Conservation (phyloP, 2,888 invertebrate species). For the Brachyptera putata region DNA sequence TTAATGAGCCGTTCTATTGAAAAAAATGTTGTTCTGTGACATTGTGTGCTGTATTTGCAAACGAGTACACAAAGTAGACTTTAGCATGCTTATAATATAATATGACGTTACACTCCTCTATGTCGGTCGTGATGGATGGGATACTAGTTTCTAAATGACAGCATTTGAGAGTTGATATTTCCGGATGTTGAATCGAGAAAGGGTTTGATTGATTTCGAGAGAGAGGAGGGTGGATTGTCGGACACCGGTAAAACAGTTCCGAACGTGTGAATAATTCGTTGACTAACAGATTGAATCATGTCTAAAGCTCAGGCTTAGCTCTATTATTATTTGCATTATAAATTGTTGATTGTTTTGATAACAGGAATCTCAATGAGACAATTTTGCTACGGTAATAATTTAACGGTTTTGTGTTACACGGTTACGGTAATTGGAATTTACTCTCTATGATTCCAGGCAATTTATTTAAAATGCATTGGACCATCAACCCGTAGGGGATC, state of each 20-base stretch:
- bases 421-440: conserved; percentile 6
- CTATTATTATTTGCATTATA: conserved; percentile 5
- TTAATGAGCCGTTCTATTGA: conserved; percentile 7
- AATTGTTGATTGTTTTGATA: not conserved
- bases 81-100: no score
- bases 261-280: conserved; percentile 17
- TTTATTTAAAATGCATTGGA: conserved; percentile 11
- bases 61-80: no score
- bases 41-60: not conserved
- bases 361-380: conserved; percentile 5
- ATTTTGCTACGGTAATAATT: not conserved
- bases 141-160: conserved; percentile 1
- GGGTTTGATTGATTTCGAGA: not conserved
- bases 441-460: conserved; percentile 4
- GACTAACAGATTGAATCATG: not conserved
- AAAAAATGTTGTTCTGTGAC: no score
- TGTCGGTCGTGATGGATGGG: conserved; percentile 1
- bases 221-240: not conserved
- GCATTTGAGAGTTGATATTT: conserved; percentile 6
- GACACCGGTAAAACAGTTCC: not conserved
- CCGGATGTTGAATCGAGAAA: conserved; percentile 9
- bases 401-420: not conserved
- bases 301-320: not conserved
- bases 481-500: not conserved
- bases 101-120: no score